Percentiles rank a stretch among this genome's conserved stretches.
Evolutionary conservation across 2,797 vertebrate species (phyloP).

Genomic region (Atherinosoma microstoma): DNA sequence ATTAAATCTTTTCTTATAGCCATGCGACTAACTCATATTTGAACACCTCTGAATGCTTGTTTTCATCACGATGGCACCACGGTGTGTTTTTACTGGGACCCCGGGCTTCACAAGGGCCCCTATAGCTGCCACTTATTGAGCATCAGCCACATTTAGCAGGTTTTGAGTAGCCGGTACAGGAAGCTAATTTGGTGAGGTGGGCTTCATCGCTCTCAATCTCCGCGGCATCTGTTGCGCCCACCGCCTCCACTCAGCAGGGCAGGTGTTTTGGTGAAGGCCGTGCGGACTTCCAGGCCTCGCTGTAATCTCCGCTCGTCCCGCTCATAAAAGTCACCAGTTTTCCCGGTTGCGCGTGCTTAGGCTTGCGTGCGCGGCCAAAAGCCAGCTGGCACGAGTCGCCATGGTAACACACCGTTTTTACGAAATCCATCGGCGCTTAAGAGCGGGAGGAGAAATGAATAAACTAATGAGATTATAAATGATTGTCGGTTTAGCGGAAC

Average conservation of each 20-base stretch:
- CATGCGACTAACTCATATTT: constrained; percentile 67
- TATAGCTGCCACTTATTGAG: constrained; percentile 14
- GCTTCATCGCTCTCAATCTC: constrained; percentile 22
- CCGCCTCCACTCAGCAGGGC: constrained; percentile 54
- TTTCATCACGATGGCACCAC: constrained; percentile 34
- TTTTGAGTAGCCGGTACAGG: constrained; percentile 28
- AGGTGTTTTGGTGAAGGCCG: constrained; percentile 54
- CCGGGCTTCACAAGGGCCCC: not conserved
- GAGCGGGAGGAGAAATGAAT: constrained; percentile 76
- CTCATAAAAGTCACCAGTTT: constrained; percentile 62
- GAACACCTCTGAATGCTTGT: constrained; percentile 48
- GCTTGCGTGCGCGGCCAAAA: constrained; percentile 41
- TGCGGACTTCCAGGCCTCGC: constrained; percentile 23
- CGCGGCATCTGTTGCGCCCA: constrained; percentile 66
- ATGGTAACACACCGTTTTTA: constrained; percentile 82
- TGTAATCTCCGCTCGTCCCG: constrained; percentile 19
- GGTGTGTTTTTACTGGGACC: constrained; percentile 35
- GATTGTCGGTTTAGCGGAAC: constrained; percentile 74
- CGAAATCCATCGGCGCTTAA: constrained; percentile 70
- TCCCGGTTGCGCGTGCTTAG: constrained; percentile 18
- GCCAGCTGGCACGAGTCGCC: constrained; percentile 83
- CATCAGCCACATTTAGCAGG: constrained; percentile 27
- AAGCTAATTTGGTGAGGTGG: constrained; percentile 29
- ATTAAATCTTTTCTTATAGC: constrained; percentile 79
- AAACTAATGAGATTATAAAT: constrained; percentile 80